Evolutionary conservation across 2,113 vertebrate species (phyloP).

Genomic region (Syrmaticus mikado): DNA sequence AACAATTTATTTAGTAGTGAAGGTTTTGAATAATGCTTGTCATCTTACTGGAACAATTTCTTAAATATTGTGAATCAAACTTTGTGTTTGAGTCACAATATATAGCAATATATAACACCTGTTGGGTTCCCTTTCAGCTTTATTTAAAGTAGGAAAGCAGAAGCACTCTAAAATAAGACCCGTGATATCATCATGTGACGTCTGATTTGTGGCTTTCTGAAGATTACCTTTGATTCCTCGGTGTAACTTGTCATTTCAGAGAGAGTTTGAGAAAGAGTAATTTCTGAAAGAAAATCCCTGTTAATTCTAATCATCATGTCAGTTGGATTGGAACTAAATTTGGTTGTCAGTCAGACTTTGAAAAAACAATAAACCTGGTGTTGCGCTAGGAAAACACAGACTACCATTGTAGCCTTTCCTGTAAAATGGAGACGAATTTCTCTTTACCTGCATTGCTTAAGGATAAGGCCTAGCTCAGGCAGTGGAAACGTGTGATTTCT

Average conservation of each 20-base stretch:
- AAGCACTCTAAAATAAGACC: neutral
- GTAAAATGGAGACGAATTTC: neutral
- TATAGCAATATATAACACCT: too few species aligned
- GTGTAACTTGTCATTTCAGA: neutral
- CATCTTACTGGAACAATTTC: neutral
- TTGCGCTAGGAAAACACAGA: neutral
- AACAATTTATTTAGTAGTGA: neutral
- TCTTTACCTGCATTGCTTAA: neutral
- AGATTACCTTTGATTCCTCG: neutral
- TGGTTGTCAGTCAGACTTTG: neutral
- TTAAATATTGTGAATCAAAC: neutral
- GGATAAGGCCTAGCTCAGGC: neutral
- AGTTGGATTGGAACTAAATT: neutral
- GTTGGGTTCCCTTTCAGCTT: neutral
- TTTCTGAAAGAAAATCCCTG: neutral
- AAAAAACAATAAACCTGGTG: neutral
- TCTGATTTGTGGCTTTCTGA: conserved; percentile 40
- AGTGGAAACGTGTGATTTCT: neutral
- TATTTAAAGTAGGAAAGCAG: conserved; percentile 33
- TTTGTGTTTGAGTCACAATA: too few species aligned
- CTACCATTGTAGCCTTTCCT: neutral
- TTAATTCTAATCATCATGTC: neutral
- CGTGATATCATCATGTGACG: neutral
- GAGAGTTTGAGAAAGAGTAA: neutral
- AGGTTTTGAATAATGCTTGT: neutral